Evolutionary conservation across 2,888 invertebrate genomes (phyloP), one percentile per base, ranked within the genome.

Genomic region (Ceraclea dissimilis): DNA sequence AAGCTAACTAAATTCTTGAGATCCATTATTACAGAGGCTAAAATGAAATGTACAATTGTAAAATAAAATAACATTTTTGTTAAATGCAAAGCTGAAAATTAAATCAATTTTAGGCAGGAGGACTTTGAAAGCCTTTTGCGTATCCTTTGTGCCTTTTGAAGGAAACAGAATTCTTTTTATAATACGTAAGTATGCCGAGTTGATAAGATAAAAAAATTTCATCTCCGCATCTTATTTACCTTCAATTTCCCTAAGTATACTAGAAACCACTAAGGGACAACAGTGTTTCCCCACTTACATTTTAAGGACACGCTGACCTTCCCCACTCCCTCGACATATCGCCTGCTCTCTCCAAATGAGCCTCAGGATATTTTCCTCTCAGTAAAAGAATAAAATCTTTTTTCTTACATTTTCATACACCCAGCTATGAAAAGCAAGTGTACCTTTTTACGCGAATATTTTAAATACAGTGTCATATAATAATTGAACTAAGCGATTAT

Each of bases 211-310:
- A 39, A 8, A 8, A 8, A 8, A 8, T 39, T 39, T 39, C 39
- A 39, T 39, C 39, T n/a, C 16, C n/a, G 39, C 13, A 39, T 39
- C 39, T 39, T 39, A 39, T 39, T 39, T 39, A 39, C 39, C 39
- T 39, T 39, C 39, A 39, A 39, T 39, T 39, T 39, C 39, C 39
- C 39, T 39, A 39, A 39, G 39, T 39, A 39, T 13, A 39, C 39
- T 39, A 39, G 39, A 39, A 16, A 39, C 39, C 39, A 39, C 13
- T 39, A 39, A 13, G 39, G 39, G 39, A 39, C 39, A 39, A 39
- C 39, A 39, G 39, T 8, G 39, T 39, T 39, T 39, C 13, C 39
- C 39, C 39, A 39, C 39, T 39, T 39, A 39, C 4, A 39, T 8
- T 39, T 39, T 39, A 39, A 39, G 39, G 13, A 39, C 13, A 39